Evolutionary conservation across 2,113 vertebrate species (phyloP).

Genomic region (Mionectes macconnelli): DNA sequence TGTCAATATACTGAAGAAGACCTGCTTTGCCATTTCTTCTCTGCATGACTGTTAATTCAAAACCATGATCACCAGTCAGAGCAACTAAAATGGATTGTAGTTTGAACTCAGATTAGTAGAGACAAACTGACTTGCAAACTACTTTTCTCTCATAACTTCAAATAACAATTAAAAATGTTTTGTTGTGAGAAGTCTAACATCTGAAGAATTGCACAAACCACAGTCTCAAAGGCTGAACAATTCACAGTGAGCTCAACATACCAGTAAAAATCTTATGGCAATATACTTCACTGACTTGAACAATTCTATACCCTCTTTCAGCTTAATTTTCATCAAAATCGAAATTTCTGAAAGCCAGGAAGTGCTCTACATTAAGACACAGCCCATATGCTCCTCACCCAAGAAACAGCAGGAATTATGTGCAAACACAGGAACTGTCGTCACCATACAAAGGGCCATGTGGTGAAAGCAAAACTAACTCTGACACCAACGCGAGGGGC

Average conservation of each 20-base stretch:
- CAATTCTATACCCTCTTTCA: not conserved
- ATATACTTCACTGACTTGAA: not conserved
- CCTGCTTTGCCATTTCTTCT: not conserved
- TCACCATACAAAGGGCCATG: not conserved
- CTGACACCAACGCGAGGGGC: not conserved
- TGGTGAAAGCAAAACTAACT: not conserved
- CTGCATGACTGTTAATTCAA: not conserved
- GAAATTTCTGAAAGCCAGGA: not conserved
- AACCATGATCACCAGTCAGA: not conserved
- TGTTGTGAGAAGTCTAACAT: not conserved
- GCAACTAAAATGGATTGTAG: not conserved
- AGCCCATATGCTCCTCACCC: not conserved
- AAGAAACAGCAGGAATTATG: not conserved
- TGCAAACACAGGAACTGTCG: not conserved
- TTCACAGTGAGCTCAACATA: not conserved
- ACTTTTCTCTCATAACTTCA: not conserved
- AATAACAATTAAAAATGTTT: not conserved
- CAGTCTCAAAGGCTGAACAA: not conserved
- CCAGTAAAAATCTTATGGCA: not conserved
- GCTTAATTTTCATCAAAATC: not conserved
- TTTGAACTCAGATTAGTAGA: not conserved
- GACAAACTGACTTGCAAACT: not conserved
- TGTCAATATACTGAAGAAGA: not conserved
- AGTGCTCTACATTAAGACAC: not conserved
- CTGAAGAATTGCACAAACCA: not conserved